Conservation (phyloP, 2,113 vertebrate genomes). For the Ovis aries region DNA sequence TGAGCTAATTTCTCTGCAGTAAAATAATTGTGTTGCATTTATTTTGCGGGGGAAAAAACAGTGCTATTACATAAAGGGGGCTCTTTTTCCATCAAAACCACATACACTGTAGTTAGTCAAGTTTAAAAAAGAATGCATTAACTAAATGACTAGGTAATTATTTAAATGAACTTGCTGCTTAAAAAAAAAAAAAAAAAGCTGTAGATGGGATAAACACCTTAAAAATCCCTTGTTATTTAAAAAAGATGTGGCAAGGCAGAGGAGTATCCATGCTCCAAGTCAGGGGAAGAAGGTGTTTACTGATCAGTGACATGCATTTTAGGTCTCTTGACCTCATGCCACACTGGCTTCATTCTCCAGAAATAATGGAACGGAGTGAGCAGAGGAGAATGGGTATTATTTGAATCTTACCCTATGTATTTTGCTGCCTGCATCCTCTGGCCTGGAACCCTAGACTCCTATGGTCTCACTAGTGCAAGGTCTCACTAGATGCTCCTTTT, state of each 20-base stretch:
- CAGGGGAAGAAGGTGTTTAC: constrained; percentile 1
- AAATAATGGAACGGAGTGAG: neutral
- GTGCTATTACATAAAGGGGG: constrained; percentile 82
- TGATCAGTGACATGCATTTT: constrained; percentile 66
- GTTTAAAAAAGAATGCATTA: constrained; percentile 83
- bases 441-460: neutral
- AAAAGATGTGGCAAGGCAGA: constrained; percentile 73
- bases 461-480: neutral
- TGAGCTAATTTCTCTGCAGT: constrained; percentile 87
- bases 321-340: constrained; percentile 6
- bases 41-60: constrained; percentile 77
- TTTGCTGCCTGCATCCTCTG: neutral
- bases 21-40: constrained; percentile 87
- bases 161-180: constrained; percentile 80
- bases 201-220: constrained; percentile 76
- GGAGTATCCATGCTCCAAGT: constrained; percentile 55
- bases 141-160: constrained; percentile 86
- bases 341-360: neutral
- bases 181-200: constrained; percentile 67
- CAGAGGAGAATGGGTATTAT: neutral
- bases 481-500: neutral
- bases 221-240: constrained; percentile 64
- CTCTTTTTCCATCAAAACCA: constrained; percentile 84
- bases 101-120: constrained; percentile 77
- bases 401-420: neutral